Conservation (phyloP, 1,140 invertebrate genomes). For the Bemisia tabaci region DNA sequence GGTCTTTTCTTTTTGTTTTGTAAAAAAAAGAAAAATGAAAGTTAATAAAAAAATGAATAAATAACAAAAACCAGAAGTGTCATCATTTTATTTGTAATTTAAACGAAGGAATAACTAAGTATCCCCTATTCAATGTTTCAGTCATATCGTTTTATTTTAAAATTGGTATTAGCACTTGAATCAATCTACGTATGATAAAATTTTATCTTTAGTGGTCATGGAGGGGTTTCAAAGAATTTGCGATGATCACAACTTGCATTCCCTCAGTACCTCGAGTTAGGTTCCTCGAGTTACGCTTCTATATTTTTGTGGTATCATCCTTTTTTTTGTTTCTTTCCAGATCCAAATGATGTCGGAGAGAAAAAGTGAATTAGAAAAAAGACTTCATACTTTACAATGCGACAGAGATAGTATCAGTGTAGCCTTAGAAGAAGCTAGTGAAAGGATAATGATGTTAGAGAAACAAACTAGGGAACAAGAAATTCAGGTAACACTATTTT, state of each 20-base stretch:
- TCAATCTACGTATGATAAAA: not conserved
- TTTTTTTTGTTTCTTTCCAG: constrained; percentile 27
- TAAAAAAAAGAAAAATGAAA: too few relatives aligned
- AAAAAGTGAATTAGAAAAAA: constrained; percentile 67
- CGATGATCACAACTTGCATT: too few relatives aligned
- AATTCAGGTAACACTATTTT: constrained; percentile 19
- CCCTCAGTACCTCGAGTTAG: too few relatives aligned
- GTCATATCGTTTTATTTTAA: constrained; percentile 11
- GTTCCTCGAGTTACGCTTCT: too few relatives aligned
- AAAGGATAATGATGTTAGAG: constrained; percentile 72
- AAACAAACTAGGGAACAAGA: constrained; percentile 74
- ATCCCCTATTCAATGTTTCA: constrained; percentile 3
- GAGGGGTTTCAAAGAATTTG: too few relatives aligned
- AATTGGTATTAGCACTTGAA: not conserved
- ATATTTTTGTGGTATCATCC: too few relatives aligned
- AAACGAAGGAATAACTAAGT: too few relatives aligned
- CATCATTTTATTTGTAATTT: too few relatives aligned
- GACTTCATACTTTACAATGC: constrained; percentile 51
- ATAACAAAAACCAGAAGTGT: too few relatives aligned
- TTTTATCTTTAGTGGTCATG: not conserved
- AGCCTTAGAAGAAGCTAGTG: constrained; percentile 74
- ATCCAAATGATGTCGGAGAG: constrained; percentile 69
- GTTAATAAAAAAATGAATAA: too few relatives aligned
- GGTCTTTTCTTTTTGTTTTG: too few relatives aligned
- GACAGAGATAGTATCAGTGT: constrained; percentile 64